Percentiles rank a stretch among this genome's conserved stretches.
phyloP scores from a whole-genome alignment of 35 echinoderm and acorn worm species.

The Lytechinus variegatus region DNA sequence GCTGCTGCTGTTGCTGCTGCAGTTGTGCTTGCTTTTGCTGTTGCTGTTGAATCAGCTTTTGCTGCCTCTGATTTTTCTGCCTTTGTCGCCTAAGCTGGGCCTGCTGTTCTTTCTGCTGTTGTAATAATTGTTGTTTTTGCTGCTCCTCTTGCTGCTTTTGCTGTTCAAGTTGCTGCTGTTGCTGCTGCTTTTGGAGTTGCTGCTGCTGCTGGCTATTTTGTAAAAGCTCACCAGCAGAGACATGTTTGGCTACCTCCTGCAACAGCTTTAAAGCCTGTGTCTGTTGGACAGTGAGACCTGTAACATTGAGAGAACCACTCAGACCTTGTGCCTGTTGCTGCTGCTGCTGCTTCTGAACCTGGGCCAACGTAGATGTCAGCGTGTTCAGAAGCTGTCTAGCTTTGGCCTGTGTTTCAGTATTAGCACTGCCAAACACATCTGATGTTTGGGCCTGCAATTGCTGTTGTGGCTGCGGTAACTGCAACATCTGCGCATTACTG shows the following conservation, averaged over 20 bases:
- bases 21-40: constrained; percentile 46
- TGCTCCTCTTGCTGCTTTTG: constrained; percentile 41
- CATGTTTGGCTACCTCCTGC: constrained; percentile 72
- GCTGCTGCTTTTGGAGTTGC: constrained; percentile 43
- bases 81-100: background rate
- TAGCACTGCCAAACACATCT: constrained; percentile 21
- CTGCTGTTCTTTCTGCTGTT: constrained; percentile 37
- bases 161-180: background rate
- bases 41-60: constrained; percentile 22
- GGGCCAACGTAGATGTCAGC: background rate
- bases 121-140: constrained; percentile 22
- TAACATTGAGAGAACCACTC: background rate
- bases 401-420: constrained; percentile 36
- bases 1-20: constrained; percentile 45
- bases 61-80: background rate
- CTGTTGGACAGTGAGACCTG: constrained; percentile 35
- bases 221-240: constrained; percentile 59
- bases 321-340: constrained; percentile 12
- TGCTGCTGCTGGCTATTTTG: constrained; percentile 52
- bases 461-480: constrained; percentile 35
- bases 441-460: constrained; percentile 6
- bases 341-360: constrained; percentile 40
- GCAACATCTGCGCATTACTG: background rate
- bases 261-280: constrained; percentile 70
- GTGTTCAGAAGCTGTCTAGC: constrained; percentile 36